These are phyloP conservation scores for Potorous gilbertii DNA, from an alignment of 2,797 vertebrate genomes.

Conservation along the genomic window DNA sequence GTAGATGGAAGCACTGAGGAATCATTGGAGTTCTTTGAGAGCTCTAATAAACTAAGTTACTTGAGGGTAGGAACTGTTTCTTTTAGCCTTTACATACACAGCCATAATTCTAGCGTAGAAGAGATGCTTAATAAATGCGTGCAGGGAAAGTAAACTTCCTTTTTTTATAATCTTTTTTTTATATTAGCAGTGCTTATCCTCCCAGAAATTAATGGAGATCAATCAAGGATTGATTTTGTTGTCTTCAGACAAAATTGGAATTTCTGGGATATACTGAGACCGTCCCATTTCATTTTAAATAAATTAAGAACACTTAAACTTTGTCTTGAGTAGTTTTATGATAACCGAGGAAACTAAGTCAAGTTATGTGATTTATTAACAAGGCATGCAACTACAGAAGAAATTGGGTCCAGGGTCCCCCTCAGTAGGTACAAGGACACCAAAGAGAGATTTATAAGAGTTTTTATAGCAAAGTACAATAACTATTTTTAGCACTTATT, in stretches of 20 bases:
- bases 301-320: background rate
- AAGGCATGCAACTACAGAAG: background rate
- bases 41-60: background rate
- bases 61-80: background rate
- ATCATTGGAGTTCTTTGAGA: background rate
- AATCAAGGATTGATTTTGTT: background rate
- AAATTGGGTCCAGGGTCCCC: background rate
- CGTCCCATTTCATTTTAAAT: background rate
- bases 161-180: background rate
- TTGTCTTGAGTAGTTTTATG: background rate
- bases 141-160: background rate
- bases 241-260: background rate
- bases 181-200: background rate
- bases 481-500: background rate
- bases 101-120: background rate
- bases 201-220: background rate
- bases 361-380: background rate
- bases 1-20: background rate
- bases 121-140: background rate
- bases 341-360: background rate
- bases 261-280: background rate
- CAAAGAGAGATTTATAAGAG: background rate
- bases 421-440: background rate
- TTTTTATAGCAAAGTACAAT: background rate
- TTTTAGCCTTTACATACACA: background rate